A percentile compares a stretch with the other conserved stretches of the same genome.
Conservation (phyloP, 2,113 vertebrate species). For the Antechinus flavipes region DNA sequence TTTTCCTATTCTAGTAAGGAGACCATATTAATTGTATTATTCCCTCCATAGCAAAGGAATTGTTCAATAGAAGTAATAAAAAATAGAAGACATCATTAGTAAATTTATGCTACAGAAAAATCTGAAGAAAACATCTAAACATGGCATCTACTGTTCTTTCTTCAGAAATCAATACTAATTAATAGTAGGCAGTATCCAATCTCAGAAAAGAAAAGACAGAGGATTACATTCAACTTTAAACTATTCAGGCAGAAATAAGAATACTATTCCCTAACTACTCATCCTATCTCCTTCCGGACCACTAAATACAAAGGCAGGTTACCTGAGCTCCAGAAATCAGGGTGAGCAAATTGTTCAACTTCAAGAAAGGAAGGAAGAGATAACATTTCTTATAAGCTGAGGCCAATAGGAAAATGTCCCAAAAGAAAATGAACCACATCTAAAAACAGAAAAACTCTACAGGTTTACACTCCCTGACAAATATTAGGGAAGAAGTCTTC, state of each 20-base stretch:
- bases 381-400: conserved; percentile 39
- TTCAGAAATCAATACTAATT: conserved; percentile 50
- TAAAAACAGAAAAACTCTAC: background rate
- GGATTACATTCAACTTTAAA: background rate
- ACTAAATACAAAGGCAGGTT: conserved; percentile 47
- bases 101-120: conserved; percentile 3
- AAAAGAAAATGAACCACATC: conserved; percentile 3
- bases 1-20: conserved; percentile 8
- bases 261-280: background rate
- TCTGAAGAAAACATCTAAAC: conserved; percentile 16
- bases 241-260: conserved; percentile 32
- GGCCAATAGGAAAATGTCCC: background rate
- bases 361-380: background rate
- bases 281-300: conserved; percentile 3
- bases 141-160: background rate
- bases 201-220: conserved; percentile 39
- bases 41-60: background rate
- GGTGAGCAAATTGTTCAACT: background rate
- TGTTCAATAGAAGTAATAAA: background rate
- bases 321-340: background rate
- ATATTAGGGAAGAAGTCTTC: background rate
- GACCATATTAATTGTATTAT: background rate
- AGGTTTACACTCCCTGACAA: background rate
- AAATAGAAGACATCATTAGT: conserved; percentile 20
- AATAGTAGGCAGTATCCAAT: conserved; percentile 18